These are phyloP conservation scores for Dilophus febrilis DNA, from an alignment of 2,888 invertebrate species.

Conservation along the genomic window DNA sequence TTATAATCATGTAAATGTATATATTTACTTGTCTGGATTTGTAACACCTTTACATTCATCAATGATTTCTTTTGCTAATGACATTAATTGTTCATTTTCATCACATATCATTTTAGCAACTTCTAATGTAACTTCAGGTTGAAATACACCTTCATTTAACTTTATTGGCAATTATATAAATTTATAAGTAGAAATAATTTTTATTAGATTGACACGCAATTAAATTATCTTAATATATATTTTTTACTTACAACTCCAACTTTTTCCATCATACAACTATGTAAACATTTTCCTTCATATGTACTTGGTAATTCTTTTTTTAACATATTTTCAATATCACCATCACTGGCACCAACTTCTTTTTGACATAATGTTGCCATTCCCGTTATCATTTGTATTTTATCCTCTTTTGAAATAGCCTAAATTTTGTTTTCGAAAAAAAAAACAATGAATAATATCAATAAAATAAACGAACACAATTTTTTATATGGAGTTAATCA, in stretches of 20 bases:
- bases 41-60: neutral
- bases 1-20: too few species aligned
- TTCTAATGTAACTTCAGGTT: conserved; percentile 7
- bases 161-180: conserved; percentile 18
- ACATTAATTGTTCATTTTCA: conserved; percentile 2
- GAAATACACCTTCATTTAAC: conserved; percentile 15
- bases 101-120: conserved; percentile 15
- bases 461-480: too few species aligned
- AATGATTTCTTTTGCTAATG: neutral
- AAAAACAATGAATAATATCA: too few species aligned
- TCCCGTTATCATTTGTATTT: too few species aligned
- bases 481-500: too few species aligned
- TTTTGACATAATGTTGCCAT: conserved; percentile 14
- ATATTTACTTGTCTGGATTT: neutral
- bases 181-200: neutral
- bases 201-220: neutral
- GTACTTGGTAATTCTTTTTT: conserved; percentile 16
- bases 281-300: conserved; percentile 24
- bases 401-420: too few species aligned
- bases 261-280: conserved; percentile 23
- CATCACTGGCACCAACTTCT: conserved; percentile 22
- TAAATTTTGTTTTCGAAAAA: too few species aligned
- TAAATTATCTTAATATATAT: neutral
- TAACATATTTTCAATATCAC: conserved; percentile 23
- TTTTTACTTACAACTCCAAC: conserved; percentile 23